phyloP scores from a whole-genome alignment of 2,113 vertebrate species.

The Nothoprocta perdicaria region DNA sequence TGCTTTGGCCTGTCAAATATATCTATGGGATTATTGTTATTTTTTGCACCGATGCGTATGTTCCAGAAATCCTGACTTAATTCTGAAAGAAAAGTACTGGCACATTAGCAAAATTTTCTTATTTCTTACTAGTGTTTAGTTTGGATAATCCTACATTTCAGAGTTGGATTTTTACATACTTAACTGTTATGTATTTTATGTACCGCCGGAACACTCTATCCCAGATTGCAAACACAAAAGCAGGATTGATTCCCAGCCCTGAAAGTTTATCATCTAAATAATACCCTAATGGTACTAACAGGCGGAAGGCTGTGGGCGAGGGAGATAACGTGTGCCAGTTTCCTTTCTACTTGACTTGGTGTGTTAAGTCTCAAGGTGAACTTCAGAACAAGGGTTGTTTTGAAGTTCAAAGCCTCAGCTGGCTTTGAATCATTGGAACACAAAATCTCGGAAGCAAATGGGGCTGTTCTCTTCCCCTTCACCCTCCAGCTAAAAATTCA shows the following conservation, averaged over 20 bases:
- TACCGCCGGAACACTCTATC: not conserved
- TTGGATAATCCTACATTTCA: constrained; percentile 54
- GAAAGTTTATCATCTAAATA: constrained; percentile 17
- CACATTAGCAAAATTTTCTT: constrained; percentile 27
- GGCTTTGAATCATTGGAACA: constrained; percentile 16
- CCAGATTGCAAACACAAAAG: not conserved
- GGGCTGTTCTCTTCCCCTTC: not conserved
- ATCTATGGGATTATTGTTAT: constrained; percentile 43
- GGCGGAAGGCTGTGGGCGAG: constrained; percentile 16
- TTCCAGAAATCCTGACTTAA: constrained; percentile 38
- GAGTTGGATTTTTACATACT: constrained; percentile 32
- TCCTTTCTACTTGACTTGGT: constrained; percentile 18
- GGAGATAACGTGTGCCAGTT: constrained; percentile 2
- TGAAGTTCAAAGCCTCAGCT: constrained; percentile 39
- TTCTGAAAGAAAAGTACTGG: constrained; percentile 7
- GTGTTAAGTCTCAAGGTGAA: constrained; percentile 35
- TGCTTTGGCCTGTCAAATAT: constrained; percentile 12
- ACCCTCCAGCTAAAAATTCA: not conserved
- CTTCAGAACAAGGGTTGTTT: not conserved
- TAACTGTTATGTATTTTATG: constrained; percentile 38
- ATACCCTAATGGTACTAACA: not conserved
- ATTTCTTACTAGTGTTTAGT: constrained; percentile 46
- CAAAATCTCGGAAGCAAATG: not conserved
- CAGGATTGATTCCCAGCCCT: constrained; percentile 1
- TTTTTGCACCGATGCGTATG: constrained; percentile 14